Evolutionary conservation across 1,140 invertebrate genomes (phyloP).

Genomic region (Gryllus bimaculatus): DNA sequence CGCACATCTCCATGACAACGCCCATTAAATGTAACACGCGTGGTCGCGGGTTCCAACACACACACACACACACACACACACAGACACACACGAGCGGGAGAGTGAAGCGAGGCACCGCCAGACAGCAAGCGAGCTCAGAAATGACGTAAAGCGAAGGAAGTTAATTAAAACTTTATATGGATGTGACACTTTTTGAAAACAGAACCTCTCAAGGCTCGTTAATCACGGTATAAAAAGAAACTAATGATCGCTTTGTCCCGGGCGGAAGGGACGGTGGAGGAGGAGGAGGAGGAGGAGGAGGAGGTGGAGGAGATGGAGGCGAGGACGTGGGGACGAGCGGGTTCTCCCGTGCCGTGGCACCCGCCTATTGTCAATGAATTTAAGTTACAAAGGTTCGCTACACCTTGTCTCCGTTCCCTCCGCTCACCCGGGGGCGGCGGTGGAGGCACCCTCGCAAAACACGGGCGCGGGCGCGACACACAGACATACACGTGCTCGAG

Average conservation of each 20-base stretch:
- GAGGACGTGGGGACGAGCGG: not conserved
- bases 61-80: not conserved
- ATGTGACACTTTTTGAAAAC: slow-evolving; percentile 5
- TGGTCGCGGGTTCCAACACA: not conserved
- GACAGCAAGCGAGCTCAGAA: not conserved
- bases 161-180: slow-evolving; percentile 6
- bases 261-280: not conserved
- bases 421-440: too few relatives aligned
- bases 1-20: not conserved
- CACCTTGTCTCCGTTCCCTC: not conserved
- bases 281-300: not conserved
- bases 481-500: not conserved
- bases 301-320: not conserved
- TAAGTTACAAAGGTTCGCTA: not conserved
- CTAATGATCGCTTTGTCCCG: not conserved
- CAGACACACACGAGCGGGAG: too few relatives aligned
- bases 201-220: not conserved
- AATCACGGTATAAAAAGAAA: slow-evolving; percentile 1
- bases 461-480: not conserved
- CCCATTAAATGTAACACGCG: not conserved
- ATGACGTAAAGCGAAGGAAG: not conserved
- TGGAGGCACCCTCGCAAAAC: not conserved
- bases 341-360: not conserved
- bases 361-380: not conserved
- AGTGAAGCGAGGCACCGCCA: not conserved